phyloP scores from a whole-genome alignment of 2,888 invertebrate genomes.

The Euclidia mi region DNA sequence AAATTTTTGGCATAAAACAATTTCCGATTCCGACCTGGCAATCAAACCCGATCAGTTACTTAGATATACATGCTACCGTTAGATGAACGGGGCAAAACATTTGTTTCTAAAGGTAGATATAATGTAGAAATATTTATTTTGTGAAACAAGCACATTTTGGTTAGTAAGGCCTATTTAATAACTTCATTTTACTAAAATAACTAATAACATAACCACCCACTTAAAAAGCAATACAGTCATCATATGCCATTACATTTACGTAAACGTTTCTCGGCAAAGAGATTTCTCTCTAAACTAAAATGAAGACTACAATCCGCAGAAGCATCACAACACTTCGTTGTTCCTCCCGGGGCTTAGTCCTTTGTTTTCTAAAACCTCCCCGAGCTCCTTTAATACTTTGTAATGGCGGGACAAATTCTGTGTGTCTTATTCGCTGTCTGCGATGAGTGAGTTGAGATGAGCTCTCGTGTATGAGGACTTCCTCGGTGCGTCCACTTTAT shows the following conservation, averaged over 20 bases:
- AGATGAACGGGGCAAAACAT: too few species aligned
- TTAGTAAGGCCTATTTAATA: too few species aligned
- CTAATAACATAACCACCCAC: neutral
- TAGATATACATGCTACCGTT: too few species aligned
- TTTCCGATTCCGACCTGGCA: too few species aligned
- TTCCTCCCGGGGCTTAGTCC: conserved; percentile 77
- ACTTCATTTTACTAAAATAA: too few species aligned
- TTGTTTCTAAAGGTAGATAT: too few species aligned
- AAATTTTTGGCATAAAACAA: too few species aligned
- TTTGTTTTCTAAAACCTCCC: conserved; percentile 81
- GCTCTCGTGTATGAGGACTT: conserved; percentile 45
- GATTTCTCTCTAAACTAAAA: conserved; percentile 76
- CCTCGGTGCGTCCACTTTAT: conserved; percentile 41
- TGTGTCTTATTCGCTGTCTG: conserved; percentile 68
- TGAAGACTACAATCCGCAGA: conserved; percentile 74
- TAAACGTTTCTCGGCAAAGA: conserved; percentile 66
- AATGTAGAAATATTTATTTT: too few species aligned
- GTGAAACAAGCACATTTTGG: too few species aligned
- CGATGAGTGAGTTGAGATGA: conserved; percentile 62
- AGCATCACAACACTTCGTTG: conserved; percentile 83
- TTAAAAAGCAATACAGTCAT: neutral
- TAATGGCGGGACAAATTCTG: conserved; percentile 79
- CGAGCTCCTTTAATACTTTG: conserved; percentile 82
- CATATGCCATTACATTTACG: conserved; percentile 26
- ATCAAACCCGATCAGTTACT: too few species aligned